Conservation (phyloP, 2,797 vertebrate species). For the Bovichtus variegatus region DNA sequence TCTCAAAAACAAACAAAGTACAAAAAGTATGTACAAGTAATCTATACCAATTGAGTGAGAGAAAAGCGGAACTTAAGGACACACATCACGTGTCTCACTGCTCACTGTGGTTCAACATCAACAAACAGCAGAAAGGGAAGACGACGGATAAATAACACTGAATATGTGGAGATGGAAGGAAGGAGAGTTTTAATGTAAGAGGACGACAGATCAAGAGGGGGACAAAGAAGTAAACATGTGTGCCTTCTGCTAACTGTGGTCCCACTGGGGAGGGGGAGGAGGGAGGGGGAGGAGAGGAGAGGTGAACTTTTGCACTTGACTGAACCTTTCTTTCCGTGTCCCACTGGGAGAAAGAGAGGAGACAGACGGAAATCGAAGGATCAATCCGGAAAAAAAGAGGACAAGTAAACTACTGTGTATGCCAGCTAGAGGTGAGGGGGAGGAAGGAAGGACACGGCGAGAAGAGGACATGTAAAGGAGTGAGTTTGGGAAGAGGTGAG, state of each 20-base stretch:
- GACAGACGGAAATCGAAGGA: slow-evolving; percentile 12
- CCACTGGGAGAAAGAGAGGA: slow-evolving; percentile 38
- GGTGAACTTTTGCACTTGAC: slow-evolving; percentile 48
- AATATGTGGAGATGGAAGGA: neutral
- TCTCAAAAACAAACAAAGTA: too few species aligned
- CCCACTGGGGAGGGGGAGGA: slow-evolving; percentile 11
- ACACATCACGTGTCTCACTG: neutral
- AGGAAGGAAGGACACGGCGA: neutral
- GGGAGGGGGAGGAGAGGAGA: neutral
- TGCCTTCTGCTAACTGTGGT: slow-evolving; percentile 10
- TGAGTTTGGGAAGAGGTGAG: neutral
- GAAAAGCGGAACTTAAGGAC: neutral
- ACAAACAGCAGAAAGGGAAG: neutral
- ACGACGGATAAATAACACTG: neutral
- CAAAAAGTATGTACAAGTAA: too few species aligned
- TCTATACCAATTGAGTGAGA: neutral
- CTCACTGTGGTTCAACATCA: neutral
- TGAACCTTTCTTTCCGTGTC: slow-evolving; percentile 21
- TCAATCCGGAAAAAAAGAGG: slow-evolving; percentile 17
- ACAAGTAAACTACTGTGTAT: slow-evolving; percentile 21
- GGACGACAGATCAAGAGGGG: neutral
- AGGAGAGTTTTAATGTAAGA: neutral
- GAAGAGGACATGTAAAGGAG: neutral
- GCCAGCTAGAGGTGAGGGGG: slow-evolving; percentile 30
- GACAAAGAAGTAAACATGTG: slow-evolving; percentile 3